Percentiles rank a stretch among this genome's conserved stretches.
Evolutionary conservation across 2,888 invertebrate genomes (phyloP).

Genomic region (Parthenolecanium corni): DNA sequence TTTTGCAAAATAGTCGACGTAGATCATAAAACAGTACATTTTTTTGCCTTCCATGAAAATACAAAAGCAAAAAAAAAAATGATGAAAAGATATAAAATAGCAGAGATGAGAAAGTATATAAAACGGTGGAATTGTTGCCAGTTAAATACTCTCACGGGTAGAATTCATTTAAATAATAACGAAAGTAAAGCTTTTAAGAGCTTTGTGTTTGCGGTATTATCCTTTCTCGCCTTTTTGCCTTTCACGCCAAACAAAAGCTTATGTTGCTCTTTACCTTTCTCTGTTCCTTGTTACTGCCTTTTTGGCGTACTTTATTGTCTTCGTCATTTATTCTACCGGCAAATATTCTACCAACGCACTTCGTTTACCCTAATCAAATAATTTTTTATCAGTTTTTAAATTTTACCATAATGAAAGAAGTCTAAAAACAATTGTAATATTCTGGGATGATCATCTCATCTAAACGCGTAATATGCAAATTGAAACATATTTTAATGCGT

Average conservation of each 20-base stretch:
- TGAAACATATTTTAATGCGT: no score
- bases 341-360: not conserved
- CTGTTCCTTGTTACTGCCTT: constrained; percentile 12
- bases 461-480: no score
- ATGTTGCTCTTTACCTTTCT: constrained; percentile 19
- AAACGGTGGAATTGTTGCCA: constrained; percentile 20
- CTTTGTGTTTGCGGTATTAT: constrained; percentile 27
- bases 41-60: no score
- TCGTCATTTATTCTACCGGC: not conserved
- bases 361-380: not conserved
- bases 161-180: constrained; percentile 27
- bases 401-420: not conserved
- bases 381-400: not conserved
- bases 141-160: constrained; percentile 28
- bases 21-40: no score
- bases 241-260: constrained; percentile 10
- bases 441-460: no score
- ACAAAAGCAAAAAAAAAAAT: no score
- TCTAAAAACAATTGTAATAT: not conserved
- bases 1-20: no score
- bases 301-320: not conserved
- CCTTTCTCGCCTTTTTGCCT: constrained; percentile 17
- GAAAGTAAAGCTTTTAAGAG: constrained; percentile 27
- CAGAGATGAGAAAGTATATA: constrained; percentile 3
- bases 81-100: not conserved